Base-by-base conservation (phyloP, 2,797 vertebrate genomes). In the Sebastes diploproa region DNA sequence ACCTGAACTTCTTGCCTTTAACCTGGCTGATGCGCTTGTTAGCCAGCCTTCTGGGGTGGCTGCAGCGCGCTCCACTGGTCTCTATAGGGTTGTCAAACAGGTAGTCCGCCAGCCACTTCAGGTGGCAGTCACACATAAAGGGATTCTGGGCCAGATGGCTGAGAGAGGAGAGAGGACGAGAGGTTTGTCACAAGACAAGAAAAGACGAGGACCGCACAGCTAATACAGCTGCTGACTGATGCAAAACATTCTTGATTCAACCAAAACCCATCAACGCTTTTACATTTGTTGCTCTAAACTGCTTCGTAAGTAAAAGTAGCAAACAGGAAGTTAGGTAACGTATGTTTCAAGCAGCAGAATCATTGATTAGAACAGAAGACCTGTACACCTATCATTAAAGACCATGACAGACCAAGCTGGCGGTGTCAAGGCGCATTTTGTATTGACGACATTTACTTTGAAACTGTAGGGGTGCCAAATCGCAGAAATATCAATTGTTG, bases 1-100 rank as follows among this genome's bases (percentile, higher is more conserved):
- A 99, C 92, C 98, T 97, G 96, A 99, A 99, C 97, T 99, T 99
- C 96, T 99, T 99, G 95, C 97, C 97, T 96, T 99, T 99, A 92
- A 99, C 96, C 96, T 99, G 98, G 96, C 98, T 97, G 96, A 99
- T 99, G 89, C 98, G 97, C 83, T 99, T 99, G 97, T 99, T 99
- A 88, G 98, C 97, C 81, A 99, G 97, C 84, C 98, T 95, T 80
- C 98, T 96, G 0, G 98, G 98, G 91, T 96, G 97, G 94, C 97
- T 98, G 96, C 98, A 99, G 92, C 98, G 98, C 1, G 98, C 98
- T 11, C 98, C 98, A 12, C 98, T 99, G n/a, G 98, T 99, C 96
- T 99, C 98, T n/a, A 99, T 98, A 18, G 98, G 98, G 94, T 99
- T 99, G 94, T 98, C 97, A 91, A 99, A 97, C 92, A 99, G 96